These are phyloP conservation scores for Anastatus disparis DNA, from an alignment of 1,140 invertebrate species.

Conservation along the genomic window DNA sequence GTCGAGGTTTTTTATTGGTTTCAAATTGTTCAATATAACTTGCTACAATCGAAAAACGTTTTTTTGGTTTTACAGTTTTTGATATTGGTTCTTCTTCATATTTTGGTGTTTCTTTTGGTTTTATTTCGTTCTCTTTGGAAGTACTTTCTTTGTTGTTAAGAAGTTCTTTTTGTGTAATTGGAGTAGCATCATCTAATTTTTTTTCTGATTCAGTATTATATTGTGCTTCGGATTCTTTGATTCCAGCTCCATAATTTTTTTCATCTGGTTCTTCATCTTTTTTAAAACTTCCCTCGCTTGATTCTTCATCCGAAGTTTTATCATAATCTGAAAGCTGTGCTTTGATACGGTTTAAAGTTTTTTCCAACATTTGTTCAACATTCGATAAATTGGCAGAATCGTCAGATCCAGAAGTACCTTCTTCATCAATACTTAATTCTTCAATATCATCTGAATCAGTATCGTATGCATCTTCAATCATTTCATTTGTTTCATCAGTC, in stretches of 20 bases:
- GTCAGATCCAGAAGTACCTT: slow-evolving; percentile 23
- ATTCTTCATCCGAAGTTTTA: slow-evolving; percentile 17
- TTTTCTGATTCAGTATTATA: slow-evolving; percentile 21
- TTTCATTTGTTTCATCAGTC: background rate
- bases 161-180: slow-evolving; percentile 22
- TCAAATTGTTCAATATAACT: slow-evolving; percentile 63
- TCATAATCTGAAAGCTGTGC: slow-evolving; percentile 58
- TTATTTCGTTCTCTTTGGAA: slow-evolving; percentile 38
- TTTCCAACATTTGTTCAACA: slow-evolving; percentile 57
- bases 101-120: slow-evolving; percentile 38
- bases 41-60: slow-evolving; percentile 62
- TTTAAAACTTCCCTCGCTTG: background rate
- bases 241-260: too few species aligned
- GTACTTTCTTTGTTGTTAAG: slow-evolving; percentile 42
- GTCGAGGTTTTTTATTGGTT: slow-evolving; percentile 45
- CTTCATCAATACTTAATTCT: background rate
- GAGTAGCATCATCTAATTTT: background rate
- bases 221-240: slow-evolving; percentile 17
- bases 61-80: slow-evolving; percentile 48
- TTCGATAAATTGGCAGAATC: slow-evolving; percentile 51
- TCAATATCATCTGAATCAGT: slow-evolving; percentile 64
- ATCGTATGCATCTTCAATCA: slow-evolving; percentile 49
- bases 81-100: slow-evolving; percentile 31
- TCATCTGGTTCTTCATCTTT: background rate
- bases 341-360: slow-evolving; percentile 60